Conservation (phyloP, 30 jellyfish, hydroid and myxozoan genomes). For the Pelagia noctiluca region DNA sequence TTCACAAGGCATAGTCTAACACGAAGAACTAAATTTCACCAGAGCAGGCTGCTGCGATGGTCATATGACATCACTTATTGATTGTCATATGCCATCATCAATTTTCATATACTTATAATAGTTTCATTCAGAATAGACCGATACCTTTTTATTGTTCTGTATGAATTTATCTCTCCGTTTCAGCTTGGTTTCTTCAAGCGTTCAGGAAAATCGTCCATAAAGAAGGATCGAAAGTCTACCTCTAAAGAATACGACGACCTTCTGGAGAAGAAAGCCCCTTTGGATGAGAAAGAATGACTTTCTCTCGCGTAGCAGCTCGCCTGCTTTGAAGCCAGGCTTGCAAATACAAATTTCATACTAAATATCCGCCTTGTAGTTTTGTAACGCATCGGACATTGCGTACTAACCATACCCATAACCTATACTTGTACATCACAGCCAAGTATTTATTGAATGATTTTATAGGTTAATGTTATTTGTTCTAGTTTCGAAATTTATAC, state of each 20-base stretch:
- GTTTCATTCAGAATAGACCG: not conserved
- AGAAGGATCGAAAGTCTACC: slow-evolving; percentile 25
- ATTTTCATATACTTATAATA: too few species aligned
- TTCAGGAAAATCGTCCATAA: slow-evolving; percentile 42
- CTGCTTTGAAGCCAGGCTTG: too few species aligned
- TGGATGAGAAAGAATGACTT: slow-evolving; percentile 32
- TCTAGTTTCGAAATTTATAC: too few species aligned
- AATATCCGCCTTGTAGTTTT: too few species aligned
- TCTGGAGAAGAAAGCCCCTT: slow-evolving; percentile 37
- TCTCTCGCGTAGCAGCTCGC: too few species aligned
- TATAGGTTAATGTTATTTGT: too few species aligned
- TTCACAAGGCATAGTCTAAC: not conserved
- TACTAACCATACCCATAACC: too few species aligned
- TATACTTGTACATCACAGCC: too few species aligned
- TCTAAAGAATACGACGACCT: slow-evolving; percentile 38
- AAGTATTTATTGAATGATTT: too few species aligned
- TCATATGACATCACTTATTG: not conserved
- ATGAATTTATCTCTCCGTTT: not conserved
- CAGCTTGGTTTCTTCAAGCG: slow-evolving; percentile 93
- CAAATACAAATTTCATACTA: too few species aligned
- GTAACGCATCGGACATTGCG: too few species aligned
- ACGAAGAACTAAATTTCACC: not conserved
- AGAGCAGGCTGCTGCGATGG: not conserved
- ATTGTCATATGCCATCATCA: not conserved
- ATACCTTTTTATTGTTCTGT: not conserved